Evolutionary conservation across 2,888 invertebrate species (phyloP), one percentile per base, ranked within the genome.

Genomic region (Nemoura dubitans): DNA sequence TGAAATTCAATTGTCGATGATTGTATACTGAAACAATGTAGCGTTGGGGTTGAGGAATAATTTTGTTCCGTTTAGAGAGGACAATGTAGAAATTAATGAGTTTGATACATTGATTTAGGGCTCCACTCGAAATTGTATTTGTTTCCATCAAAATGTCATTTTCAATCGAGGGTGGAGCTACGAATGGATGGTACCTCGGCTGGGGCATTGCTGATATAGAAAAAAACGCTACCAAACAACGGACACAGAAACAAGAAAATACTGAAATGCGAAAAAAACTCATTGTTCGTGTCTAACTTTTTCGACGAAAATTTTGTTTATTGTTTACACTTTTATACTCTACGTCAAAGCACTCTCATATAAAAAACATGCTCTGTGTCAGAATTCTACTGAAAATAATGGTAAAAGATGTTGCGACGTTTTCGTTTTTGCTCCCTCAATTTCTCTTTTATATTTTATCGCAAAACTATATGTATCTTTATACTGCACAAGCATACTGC

Each of bases 71-170:
- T 59, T 36, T 59, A 59, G 59, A 59, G 14, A 10, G 59, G 59
- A 21, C 59, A 59, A 21, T 59, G 59, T 7, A 7, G 59, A 59
- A 59, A 59, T 59, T 59, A 59, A 59, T 59, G 59, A 59, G 59
- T 59, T 59, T 59, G 59, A 59, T 59, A 59, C 59, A 59, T 59
- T 59, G 59, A 59, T 59, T 59, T 59, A 59, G 59, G 59, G 14
- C 21, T 59, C 59, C 2, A 21, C 16, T 21, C 10, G 1, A 14
- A 21, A 59, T 59, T 59, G 59, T 59, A 21, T 59, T 10, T 21
- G 59, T 59, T 59, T 59, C 21, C 59, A 59, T 59, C 59, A 59
- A 59, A 59, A 59, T 21, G 59, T 59, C 59, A 59, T 59, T 59
- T 59, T 59, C 16, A 59, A 59, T 59, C 21, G 59, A 7, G 10